Evolutionary conservation across 2,888 invertebrate species (phyloP).

Genomic region (Anoncus sp.): DNA sequence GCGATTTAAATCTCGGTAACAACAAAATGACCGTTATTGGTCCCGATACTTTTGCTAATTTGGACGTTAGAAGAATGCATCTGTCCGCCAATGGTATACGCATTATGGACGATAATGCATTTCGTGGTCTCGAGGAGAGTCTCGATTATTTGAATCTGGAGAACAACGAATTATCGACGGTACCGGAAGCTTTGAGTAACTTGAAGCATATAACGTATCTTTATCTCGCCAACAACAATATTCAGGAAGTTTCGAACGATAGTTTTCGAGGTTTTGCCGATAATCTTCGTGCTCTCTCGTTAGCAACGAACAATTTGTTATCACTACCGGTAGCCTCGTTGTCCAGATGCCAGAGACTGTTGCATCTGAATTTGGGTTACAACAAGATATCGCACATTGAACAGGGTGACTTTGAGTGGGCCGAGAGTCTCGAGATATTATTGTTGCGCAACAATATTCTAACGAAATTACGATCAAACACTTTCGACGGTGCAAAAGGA

Average conservation of each 20-base stretch:
- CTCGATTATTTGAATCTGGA: slow-evolving; percentile 94
- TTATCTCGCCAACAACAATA: slow-evolving; percentile 92
- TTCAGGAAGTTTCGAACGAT: slow-evolving; percentile 87
- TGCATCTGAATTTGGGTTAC: slow-evolving; percentile 95
- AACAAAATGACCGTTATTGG: slow-evolving; percentile 90
- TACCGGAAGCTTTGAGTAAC: slow-evolving; percentile 89
- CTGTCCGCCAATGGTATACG: slow-evolving; percentile 91
- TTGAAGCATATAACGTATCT: slow-evolving; percentile 90
- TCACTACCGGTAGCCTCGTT: slow-evolving; percentile 89
- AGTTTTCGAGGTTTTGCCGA: slow-evolving; percentile 86
- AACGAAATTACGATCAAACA: slow-evolving; percentile 84
- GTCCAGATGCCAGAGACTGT: slow-evolving; percentile 89
- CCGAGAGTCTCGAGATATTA: slow-evolving; percentile 91
- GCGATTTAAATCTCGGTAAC: slow-evolving; percentile 92
- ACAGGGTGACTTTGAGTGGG: slow-evolving; percentile 93
- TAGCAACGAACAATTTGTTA: slow-evolving; percentile 92
- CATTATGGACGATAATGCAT: slow-evolving; percentile 89
- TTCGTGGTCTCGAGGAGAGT: slow-evolving; percentile 89
- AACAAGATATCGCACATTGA: slow-evolving; percentile 92
- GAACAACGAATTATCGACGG: slow-evolving; percentile 89
- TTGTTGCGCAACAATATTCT: slow-evolving; percentile 94
- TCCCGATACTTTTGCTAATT: slow-evolving; percentile 87
- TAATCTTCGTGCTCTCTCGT: slow-evolving; percentile 90
- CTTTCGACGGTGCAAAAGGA: slow-evolving; percentile 86
- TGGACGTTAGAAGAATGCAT: slow-evolving; percentile 91